phyloP scores from a whole-genome alignment of 2,797 vertebrate species.

The Myotis pilosus region DNA sequence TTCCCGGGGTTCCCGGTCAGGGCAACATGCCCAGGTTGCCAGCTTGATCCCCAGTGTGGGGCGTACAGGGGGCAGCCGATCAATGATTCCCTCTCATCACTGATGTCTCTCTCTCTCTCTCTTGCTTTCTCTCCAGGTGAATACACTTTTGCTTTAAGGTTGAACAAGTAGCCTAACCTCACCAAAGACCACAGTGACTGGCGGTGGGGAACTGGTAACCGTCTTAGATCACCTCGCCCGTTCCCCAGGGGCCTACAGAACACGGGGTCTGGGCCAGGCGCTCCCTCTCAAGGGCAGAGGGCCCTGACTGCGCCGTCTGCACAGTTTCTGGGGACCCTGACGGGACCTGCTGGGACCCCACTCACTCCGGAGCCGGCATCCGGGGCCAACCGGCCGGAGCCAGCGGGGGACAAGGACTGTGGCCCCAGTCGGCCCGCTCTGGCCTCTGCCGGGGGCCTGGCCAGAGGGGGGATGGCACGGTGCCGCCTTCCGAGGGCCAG shows the following conservation, averaged over 20 bases:
- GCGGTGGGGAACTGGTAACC: neutral
- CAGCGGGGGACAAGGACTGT: neutral
- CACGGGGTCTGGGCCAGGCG: neutral
- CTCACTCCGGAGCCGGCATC: neutral
- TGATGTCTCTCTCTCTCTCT: no score
- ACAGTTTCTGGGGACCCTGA: neutral
- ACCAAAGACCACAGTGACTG: neutral
- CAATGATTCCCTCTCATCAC: no score
- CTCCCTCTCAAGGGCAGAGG: neutral
- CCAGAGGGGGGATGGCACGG: neutral
- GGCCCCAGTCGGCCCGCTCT: neutral
- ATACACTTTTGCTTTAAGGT: neutral
- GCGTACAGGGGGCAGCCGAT: no score
- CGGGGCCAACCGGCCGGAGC: neutral
- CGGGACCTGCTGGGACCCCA: neutral
- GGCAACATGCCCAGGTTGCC: no score
- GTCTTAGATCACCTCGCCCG: neutral
- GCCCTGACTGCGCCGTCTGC: neutral
- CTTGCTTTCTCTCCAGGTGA: neutral
- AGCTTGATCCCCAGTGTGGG: no score
- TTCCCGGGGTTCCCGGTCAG: no score
- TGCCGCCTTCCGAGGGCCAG: neutral
- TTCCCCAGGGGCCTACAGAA: neutral
- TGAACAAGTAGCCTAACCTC: neutral
- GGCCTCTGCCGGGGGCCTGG: accelerated